Evolutionary conservation across 1,140 invertebrate species (phyloP), one percentile per base, ranked within the genome.

Genomic region (Xylocopa sonorina): DNA sequence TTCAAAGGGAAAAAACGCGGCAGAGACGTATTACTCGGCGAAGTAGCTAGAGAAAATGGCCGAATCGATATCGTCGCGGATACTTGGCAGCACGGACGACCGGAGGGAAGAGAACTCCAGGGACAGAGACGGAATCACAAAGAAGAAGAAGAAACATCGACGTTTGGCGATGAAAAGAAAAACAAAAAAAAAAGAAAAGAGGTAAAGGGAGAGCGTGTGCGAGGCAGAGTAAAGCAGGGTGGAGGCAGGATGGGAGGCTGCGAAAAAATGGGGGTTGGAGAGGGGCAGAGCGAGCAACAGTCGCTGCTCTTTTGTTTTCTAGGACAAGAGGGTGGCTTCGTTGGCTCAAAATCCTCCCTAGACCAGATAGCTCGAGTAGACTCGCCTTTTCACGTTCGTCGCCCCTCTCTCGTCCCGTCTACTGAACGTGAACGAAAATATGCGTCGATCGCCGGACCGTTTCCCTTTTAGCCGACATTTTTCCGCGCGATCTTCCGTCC

Each of bases 251-350:
- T 27, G 41, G 41, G 32, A 4, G 41, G 46, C 50, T 46, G 55
- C n/a, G n/a, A n/a, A n/a, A n/a, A n/a, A n/a, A n/a, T n/a, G 41
- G 32, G 9, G 41, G 46, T 50, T 46, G 55, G 64, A 43, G 27
- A 55, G 34, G 73, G 24, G 66, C 63, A 38, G 78, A 73, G 75
- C 60, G 85, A 85, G 86, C 87, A 88, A 88, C 86, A 88, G 85
- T 79, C 86, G 84, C 64, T 88, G 87, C 74, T 88, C 89, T 88
- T 90, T 90, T 90, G 89, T 90, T 89, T 86, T 87, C 77, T 82
- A 81, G 72, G 81, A 88, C 84, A 85, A 89, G 88, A 90, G 89
- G 80, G 82, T 88, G 84, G 84, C 84, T 89, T 86, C 80, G 85
- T 88, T 89, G 83, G 80, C 78, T 85, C 72, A 57, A 81, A 87